Conservation (phyloP, 1,140 invertebrate genomes). For the Penaeus vannamei region DNA sequence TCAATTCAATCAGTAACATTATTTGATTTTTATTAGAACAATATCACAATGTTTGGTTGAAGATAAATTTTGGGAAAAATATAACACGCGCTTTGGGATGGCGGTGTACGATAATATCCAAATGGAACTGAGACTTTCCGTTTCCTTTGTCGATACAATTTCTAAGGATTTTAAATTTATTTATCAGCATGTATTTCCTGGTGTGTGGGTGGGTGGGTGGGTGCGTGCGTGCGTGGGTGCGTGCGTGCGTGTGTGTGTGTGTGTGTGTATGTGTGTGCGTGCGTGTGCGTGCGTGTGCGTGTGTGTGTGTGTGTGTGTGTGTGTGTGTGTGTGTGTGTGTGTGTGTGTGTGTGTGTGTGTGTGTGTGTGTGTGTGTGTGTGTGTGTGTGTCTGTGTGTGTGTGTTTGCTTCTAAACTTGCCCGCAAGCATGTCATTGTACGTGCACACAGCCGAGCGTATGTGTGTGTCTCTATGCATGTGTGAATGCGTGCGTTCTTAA, state of each 20-base stretch:
- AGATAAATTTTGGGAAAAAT: no score
- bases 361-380: neutral
- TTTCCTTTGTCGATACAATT: no score
- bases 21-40: no score
- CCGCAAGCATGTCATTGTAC: neutral
- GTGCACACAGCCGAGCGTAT: neutral
- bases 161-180: no score
- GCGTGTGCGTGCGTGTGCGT: conserved; percentile 10
- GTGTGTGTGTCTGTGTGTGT: neutral
- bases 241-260: neutral
- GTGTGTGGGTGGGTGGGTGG: neutral
- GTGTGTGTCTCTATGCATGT: neutral
- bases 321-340: conserved; percentile 23
- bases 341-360: neutral
- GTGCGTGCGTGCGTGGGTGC: neutral
- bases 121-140: no score
- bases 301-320: conserved; percentile 20
- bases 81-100: no score
- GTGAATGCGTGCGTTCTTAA: neutral
- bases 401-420: neutral
- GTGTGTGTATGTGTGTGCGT: conserved; percentile 10
- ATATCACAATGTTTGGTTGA: no score
- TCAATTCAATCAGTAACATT: no score
- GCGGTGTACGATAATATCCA: no score
- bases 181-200: no score